Base-by-base conservation (phyloP, 2,888 invertebrate species). In the Mylabris sibirica region DNA sequence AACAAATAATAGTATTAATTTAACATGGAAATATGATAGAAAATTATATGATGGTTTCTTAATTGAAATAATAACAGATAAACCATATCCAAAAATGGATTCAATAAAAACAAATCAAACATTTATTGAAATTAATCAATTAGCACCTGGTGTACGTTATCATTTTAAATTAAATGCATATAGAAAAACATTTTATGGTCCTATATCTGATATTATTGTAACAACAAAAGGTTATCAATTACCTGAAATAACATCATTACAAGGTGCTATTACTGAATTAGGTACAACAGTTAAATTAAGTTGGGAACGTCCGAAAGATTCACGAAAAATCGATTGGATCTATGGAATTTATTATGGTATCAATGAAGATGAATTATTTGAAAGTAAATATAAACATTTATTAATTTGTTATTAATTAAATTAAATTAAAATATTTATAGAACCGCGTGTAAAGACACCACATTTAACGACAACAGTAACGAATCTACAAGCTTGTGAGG, bases 281-380 rank as follows among this genome's bases (percentile, higher is more conserved):
- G 88, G 89, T 0, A 91, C 90, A 0, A 84, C 90, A 0, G 91
- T 93, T 0, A 88, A 89, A 73, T 78, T 95, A 17, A 85, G 84
- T 9, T 95, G 95, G 94, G 85, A 87, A 14, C 86, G 88, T 9
- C 91, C 92, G 0, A 86, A 86, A 24, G 87, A 87, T 49, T 84
- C 85, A 0, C 84, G 88, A n/a, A 90, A 87, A 71, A 81, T 85
- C 8, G 85, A 86, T 59, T 90, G 89, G 89, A 77, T 85, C 4
- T 95, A 94, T 80, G 93, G 91, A 22, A 87, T 94, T 57, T 91
- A 92, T 81, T 94, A 93, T 77, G 91, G 90, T 0, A 83, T 88
- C 3, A 87, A 79, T 75, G 87, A 86, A 78, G 87, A 87, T 6
- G 89, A 91, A 69, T 85, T 90, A 20, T 85, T 88, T 62, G 88